Evolutionary conservation across 2,888 invertebrate species (phyloP).

Genomic region (Muschampia plurimacula): DNA sequence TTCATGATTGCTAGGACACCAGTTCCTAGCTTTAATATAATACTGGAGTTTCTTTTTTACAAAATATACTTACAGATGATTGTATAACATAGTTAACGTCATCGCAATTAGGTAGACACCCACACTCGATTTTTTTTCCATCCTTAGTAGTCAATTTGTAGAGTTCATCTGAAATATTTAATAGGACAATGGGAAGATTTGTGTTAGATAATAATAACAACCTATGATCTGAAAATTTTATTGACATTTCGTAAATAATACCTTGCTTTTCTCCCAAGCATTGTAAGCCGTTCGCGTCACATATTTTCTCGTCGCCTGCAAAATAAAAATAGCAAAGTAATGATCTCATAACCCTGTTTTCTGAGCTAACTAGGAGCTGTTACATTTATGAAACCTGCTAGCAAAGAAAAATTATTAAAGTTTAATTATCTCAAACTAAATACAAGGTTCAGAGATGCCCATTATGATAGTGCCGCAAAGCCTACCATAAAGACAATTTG

Average conservation of each 20-base stretch:
- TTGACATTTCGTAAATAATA: constrained; percentile 44
- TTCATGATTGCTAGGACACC: no score
- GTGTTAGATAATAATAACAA: no score
- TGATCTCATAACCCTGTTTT: not conserved
- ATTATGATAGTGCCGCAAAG: no score
- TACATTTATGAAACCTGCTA: not conserved
- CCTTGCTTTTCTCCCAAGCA: constrained; percentile 87
- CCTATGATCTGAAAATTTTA: not conserved
- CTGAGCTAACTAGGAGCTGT: constrained; percentile 6
- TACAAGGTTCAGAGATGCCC: not conserved
- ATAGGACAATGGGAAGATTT: not conserved
- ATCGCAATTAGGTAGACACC: constrained; percentile 89
- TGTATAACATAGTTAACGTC: constrained; percentile 89
- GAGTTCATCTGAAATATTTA: constrained; percentile 71
- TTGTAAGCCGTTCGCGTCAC: constrained; percentile 87
- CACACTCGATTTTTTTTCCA: constrained; percentile 86
- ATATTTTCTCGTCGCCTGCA: constrained; percentile 84
- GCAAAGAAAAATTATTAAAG: not conserved
- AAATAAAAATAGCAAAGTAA: constrained; percentile 45
- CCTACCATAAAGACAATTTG: no score
- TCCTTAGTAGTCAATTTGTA: constrained; percentile 79
- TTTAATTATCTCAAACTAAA: not conserved
- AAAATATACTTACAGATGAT: constrained; percentile 80
- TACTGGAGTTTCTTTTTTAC: no score
- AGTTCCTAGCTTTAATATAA: no score